A percentile compares a stretch with the other conserved stretches of the same genome.
These are phyloP conservation scores for Morus bassanus DNA, from an alignment of 2,797 vertebrate species.

Conservation along the genomic window DNA sequence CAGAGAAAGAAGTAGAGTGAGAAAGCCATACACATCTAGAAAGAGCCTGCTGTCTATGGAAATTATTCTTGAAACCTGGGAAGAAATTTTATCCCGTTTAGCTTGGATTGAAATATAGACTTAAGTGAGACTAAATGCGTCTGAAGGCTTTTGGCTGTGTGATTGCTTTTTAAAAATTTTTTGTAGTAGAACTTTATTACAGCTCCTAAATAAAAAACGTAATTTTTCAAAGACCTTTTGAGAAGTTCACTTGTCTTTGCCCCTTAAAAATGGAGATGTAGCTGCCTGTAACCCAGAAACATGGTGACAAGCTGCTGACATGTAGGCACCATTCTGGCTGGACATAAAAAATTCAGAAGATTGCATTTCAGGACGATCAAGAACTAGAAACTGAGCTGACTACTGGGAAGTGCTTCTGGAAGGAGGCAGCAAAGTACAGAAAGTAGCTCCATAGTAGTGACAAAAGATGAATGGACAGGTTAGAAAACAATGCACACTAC, in stretches of 20 bases:
- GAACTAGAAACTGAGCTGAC: neutral
- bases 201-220: neutral
- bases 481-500: neutral
- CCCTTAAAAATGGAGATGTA: neutral
- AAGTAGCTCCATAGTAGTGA: neutral
- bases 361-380: neutral
- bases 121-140: neutral
- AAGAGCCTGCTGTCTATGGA: neutral
- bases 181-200: neutral
- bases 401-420: neutral
- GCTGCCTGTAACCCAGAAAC: neutral
- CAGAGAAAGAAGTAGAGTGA: neutral
- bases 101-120: neutral
- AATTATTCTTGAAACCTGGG: neutral
- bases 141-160: neutral
- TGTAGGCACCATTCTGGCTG: neutral
- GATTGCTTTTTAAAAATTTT: neutral
- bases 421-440: neutral
- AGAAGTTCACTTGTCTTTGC: neutral
- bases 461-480: neutral
- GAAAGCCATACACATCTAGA: neutral
- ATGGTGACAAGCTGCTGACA: neutral
- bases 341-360: fast-evolving
- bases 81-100: neutral
- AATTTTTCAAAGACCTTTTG: neutral